phyloP scores from a whole-genome alignment of 1,140 invertebrate species.

The Atta cephalotes region DNA sequence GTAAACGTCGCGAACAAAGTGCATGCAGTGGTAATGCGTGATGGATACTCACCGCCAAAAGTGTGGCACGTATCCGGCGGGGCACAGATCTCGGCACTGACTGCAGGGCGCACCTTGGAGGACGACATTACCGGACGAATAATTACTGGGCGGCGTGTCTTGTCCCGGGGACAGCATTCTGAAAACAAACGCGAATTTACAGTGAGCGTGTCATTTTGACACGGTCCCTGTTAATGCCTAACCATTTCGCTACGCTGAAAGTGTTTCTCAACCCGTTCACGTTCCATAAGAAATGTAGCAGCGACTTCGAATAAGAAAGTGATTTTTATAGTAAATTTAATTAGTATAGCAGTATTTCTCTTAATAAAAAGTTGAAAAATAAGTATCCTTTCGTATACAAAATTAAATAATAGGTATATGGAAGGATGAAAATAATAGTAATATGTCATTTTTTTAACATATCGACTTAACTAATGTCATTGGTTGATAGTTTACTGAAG shows the following conservation, averaged over 20 bases:
- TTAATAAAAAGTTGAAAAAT: background rate
- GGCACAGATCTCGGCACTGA: slow-evolving; percentile 84
- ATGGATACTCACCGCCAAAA: slow-evolving; percentile 84
- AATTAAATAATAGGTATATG: background rate
- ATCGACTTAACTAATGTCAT: too few species aligned
- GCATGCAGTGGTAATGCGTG: background rate
- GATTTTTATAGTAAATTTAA: slow-evolving; percentile 17
- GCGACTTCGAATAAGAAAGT: background rate
- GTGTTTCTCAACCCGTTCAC: slow-evolving; percentile 15
- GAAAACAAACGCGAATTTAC: slow-evolving; percentile 66
- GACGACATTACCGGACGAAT: slow-evolving; percentile 77
- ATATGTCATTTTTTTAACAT: too few species aligned
- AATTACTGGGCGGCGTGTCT: slow-evolving; percentile 76
- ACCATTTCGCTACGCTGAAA: background rate
- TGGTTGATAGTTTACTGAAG: too few species aligned
- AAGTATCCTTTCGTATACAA: background rate
- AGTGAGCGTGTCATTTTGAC: slow-evolving; percentile 27
- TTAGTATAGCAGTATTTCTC: background rate
- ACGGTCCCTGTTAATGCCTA: slow-evolving; percentile 19
- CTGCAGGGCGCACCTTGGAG: slow-evolving; percentile 84
- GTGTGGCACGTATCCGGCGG: slow-evolving; percentile 83
- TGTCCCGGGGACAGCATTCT: slow-evolving; percentile 83
- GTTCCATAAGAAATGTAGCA: background rate
- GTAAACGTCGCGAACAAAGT: background rate
- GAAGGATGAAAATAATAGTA: too few species aligned